These are phyloP conservation scores for Rhamnusium bicolor DNA, from an alignment of 2,888 invertebrate genomes.

Conservation along the genomic window DNA sequence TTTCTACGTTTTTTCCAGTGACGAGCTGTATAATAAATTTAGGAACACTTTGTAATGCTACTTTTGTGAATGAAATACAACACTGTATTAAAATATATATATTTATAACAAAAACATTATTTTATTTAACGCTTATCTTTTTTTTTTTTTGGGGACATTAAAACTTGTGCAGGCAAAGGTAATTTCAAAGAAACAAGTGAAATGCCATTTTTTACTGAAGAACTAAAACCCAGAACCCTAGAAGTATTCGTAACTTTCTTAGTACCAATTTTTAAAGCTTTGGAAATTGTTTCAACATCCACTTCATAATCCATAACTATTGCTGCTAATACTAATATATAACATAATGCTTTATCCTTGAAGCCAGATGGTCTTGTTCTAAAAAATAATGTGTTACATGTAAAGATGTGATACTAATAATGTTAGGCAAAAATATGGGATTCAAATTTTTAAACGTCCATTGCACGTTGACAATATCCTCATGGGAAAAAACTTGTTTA, in stretches of 20 bases:
- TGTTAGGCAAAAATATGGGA: too few species aligned
- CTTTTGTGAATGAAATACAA: too few species aligned
- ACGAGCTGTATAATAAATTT: too few species aligned
- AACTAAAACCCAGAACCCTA: slow-evolving; percentile 62
- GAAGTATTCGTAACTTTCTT: slow-evolving; percentile 65
- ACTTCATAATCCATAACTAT: slow-evolving; percentile 62
- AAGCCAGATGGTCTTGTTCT: slow-evolving; percentile 65
- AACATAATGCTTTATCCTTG: slow-evolving; percentile 67
- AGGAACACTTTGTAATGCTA: too few species aligned
- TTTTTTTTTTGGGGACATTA: slow-evolving; percentile 55
- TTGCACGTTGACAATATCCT: too few species aligned
- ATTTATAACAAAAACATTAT: too few species aligned
- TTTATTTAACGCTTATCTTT: slow-evolving; percentile 14
- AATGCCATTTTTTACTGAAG: slow-evolving; percentile 54
- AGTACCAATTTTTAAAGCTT: slow-evolving; percentile 62
- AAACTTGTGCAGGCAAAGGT: slow-evolving; percentile 58
- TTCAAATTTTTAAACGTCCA: too few species aligned
- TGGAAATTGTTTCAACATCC: slow-evolving; percentile 60
- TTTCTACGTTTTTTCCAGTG: too few species aligned
- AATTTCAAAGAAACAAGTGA: slow-evolving; percentile 65
- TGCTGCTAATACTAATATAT: slow-evolving; percentile 64
- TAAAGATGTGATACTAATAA: too few species aligned
- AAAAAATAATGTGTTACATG: slow-evolving; percentile 41
- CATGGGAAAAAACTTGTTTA: too few species aligned
- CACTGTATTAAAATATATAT: too few species aligned